Percentiles rank a stretch among this genome's conserved stretches.
These are phyloP conservation scores for Martes martes DNA, from an alignment of 2,113 vertebrate species.

Conservation along the genomic window DNA sequence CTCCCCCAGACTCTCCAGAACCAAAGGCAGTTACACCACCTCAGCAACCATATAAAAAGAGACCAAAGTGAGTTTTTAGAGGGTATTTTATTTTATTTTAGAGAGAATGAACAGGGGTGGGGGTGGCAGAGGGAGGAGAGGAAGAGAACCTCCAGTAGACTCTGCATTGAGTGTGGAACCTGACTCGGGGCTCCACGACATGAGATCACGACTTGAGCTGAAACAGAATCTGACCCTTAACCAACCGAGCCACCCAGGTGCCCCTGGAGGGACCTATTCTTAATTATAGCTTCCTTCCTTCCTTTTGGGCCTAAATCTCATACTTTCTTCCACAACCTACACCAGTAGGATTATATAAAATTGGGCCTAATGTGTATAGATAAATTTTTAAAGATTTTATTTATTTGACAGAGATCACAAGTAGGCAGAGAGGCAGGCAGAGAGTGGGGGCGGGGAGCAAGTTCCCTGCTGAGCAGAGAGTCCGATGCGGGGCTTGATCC, in stretches of 20 bases:
- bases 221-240: background rate
- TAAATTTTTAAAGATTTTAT: too few relatives aligned
- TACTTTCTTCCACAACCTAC: background rate
- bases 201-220: background rate
- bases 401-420: too few relatives aligned
- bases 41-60: conserved; percentile 93
- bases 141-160: background rate
- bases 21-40: conserved; percentile 89
- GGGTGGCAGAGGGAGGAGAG: background rate
- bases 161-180: background rate
- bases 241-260: background rate
- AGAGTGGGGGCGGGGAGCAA: too few relatives aligned
- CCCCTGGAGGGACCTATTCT: background rate
- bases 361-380: background rate
- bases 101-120: background rate
- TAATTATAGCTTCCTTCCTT: background rate
- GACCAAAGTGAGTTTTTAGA: conserved; percentile 94
- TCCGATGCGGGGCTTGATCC: too few relatives aligned
- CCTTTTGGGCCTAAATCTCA: background rate
- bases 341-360: background rate
- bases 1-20: conserved; percentile 93
- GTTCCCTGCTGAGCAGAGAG: too few relatives aligned
- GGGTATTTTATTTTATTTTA: background rate
- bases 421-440: too few relatives aligned
- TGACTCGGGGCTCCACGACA: fast-evolving